Evolutionary conservation across 2,888 invertebrate genomes (phyloP).

Genomic region (Sminthurides aquaticus): DNA sequence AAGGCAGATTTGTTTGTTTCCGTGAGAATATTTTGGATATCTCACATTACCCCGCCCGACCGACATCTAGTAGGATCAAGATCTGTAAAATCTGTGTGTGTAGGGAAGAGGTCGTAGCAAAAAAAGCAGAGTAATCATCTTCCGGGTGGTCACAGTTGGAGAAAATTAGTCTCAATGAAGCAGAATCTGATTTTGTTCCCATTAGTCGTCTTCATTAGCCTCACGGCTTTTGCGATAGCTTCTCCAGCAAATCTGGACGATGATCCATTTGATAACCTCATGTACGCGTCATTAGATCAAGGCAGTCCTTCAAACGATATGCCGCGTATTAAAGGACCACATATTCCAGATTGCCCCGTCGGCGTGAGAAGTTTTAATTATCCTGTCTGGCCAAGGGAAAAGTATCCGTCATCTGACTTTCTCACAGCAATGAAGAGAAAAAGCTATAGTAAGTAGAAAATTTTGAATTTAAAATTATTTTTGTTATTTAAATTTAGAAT

Average conservation of each 20-base stretch:
- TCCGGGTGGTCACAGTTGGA: too few species aligned
- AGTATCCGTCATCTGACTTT: constrained; percentile 1
- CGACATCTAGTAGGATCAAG: too few species aligned
- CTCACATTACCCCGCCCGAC: not conserved
- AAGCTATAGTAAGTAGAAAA: constrained; percentile 16
- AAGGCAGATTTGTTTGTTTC: not conserved
- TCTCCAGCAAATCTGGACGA: constrained; percentile 7
- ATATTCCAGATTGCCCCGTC: constrained; percentile 9
- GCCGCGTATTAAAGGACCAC: constrained; percentile 8
- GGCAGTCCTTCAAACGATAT: constrained; percentile 16
- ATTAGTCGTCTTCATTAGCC: not conserved
- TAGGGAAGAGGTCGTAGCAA: too few species aligned
- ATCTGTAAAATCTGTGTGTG: too few species aligned
- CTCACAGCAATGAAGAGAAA: constrained; percentile 3
- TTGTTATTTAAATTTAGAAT: too few species aligned
- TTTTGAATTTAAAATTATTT: not conserved
- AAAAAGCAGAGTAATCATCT: too few species aligned
- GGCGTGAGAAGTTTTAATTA: not conserved
- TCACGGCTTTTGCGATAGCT: not conserved
- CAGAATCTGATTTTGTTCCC: not conserved
- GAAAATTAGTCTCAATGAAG: not conserved
- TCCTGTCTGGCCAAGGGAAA: constrained; percentile 7
- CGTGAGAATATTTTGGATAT: too few species aligned
- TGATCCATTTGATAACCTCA: constrained; percentile 15
- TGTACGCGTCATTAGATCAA: constrained; percentile 12